Percentiles rank a stretch among this genome's conserved stretches.
Evolutionary conservation across 2,113 vertebrate species (phyloP).

Genomic region (Orientallactaga bullata): DNA sequence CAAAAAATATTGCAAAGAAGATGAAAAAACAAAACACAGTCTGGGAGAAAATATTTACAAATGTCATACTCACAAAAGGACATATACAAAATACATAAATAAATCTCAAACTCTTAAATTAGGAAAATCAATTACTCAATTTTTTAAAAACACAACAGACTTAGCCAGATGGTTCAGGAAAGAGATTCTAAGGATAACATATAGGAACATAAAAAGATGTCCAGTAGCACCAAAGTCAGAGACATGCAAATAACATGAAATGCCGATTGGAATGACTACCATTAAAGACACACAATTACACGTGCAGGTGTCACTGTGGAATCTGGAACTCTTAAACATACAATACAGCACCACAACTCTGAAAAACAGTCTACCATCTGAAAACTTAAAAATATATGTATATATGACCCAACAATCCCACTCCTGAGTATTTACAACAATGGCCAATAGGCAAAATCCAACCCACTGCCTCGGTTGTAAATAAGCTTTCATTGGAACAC

Average conservation of each 20-base stretch:
- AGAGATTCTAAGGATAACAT: not conserved
- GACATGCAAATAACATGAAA: not conserved
- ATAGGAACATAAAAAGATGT: not conserved
- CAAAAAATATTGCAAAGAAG: not conserved
- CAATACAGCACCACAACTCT: not conserved
- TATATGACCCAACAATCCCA: not conserved
- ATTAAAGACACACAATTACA: not conserved
- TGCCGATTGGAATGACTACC: not conserved
- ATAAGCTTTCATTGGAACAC: constrained; percentile 22
- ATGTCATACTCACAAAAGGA: not conserved
- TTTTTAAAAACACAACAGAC: not conserved
- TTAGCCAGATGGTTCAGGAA: not conserved
- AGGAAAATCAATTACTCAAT: not conserved
- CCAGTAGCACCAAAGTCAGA: not conserved
- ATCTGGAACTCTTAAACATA: not conserved
- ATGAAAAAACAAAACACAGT: not conserved
- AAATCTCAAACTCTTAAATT: not conserved
- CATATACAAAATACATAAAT: not conserved
- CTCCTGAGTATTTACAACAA: not conserved
- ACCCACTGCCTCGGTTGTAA: not conserved
- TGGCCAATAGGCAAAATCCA: not conserved
- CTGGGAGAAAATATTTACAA: constrained; percentile 18
- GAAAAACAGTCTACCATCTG: not conserved
- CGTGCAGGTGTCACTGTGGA: not conserved
- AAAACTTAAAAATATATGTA: not conserved